phyloP scores from a whole-genome alignment of 2,797 vertebrate genomes.

The Etheostoma nigrum region DNA sequence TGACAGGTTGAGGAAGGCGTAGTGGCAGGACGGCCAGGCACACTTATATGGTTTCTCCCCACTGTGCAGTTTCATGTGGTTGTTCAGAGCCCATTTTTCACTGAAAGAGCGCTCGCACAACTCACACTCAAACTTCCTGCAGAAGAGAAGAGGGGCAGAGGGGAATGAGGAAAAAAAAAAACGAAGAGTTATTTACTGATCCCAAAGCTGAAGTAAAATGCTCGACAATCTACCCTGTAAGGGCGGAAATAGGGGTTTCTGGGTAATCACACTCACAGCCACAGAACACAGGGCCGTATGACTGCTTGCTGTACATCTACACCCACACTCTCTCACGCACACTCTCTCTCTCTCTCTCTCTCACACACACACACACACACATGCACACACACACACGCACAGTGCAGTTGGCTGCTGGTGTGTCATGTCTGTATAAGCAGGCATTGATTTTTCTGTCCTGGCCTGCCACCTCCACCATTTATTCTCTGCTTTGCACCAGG shows the following conservation, averaged over 20 bases:
- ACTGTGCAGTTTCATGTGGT: conserved; percentile 98
- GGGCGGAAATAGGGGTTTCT: conserved; percentile 70
- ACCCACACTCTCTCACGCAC: conserved; percentile 76
- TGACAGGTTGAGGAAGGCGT: conserved; percentile 96
- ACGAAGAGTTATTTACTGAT: conserved; percentile 78
- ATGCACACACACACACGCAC: conserved; percentile 65
- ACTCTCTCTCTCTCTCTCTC: neutral
- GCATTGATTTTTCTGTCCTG: conserved; percentile 99
- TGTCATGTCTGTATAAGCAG: conserved; percentile 99
- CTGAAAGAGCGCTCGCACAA: conserved; percentile 96
- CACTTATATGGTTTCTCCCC: conserved; percentile 98
- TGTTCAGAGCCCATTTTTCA: conserved; percentile 99
- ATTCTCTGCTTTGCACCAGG: conserved; percentile 99
- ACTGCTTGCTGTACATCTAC: conserved; percentile 68
- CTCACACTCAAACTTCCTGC: conserved; percentile 96
- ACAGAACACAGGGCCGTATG: conserved; percentile 52
- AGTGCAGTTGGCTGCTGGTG: conserved; percentile 81
- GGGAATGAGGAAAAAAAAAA: conserved; percentile 39
- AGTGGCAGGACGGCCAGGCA: conserved; percentile 96
- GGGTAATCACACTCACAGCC: conserved; percentile 72
- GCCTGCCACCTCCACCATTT: conserved; percentile 99
- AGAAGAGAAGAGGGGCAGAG: conserved; percentile 53
- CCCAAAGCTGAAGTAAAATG: conserved; percentile 75
- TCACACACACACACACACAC: conserved; percentile 40
- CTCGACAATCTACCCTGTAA: conserved; percentile 69